Evolutionary conservation across 2,113 vertebrate species (phyloP).

Genomic region (Alligator sinensis): DNA sequence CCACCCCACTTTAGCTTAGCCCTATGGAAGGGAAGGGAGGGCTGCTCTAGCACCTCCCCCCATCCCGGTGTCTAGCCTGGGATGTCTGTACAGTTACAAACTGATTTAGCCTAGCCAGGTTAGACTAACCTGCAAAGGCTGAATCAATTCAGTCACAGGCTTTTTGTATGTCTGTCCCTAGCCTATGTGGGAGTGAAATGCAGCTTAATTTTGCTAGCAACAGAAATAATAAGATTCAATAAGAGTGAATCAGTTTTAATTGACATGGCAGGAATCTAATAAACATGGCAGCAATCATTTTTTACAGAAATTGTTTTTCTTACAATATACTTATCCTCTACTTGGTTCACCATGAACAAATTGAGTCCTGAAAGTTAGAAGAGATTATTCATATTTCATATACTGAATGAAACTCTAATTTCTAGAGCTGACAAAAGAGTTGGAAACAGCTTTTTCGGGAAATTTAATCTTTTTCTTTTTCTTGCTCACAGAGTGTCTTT

Average conservation of each 20-base stretch:
- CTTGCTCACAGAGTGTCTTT: not conserved
- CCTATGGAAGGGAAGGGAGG: no score
- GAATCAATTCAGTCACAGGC: no score
- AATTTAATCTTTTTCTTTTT: not conserved
- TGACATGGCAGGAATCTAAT: not conserved
- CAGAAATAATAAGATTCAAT: not conserved
- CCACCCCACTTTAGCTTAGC: no score
- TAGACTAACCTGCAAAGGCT: no score
- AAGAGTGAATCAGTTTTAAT: not conserved
- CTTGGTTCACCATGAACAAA: not conserved
- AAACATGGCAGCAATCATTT: not conserved
- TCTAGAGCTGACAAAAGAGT: not conserved
- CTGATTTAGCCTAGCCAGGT: no score
- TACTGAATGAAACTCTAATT: not conserved
- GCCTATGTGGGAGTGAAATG: constrained; percentile 1
- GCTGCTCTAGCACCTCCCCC: no score
- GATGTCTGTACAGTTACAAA: no score
- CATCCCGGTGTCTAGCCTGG: no score
- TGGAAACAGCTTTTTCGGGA: not conserved
- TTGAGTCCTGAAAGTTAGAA: not conserved
- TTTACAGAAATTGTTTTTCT: not conserved
- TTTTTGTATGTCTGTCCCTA: not conserved
- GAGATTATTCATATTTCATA: not conserved
- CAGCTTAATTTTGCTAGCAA: not conserved
- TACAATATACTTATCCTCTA: not conserved